A percentile compares a stretch with the other conserved stretches of the same genome.
Conservation (phyloP, 1,140 invertebrate genomes). For the Drosophila suzukii region DNA sequence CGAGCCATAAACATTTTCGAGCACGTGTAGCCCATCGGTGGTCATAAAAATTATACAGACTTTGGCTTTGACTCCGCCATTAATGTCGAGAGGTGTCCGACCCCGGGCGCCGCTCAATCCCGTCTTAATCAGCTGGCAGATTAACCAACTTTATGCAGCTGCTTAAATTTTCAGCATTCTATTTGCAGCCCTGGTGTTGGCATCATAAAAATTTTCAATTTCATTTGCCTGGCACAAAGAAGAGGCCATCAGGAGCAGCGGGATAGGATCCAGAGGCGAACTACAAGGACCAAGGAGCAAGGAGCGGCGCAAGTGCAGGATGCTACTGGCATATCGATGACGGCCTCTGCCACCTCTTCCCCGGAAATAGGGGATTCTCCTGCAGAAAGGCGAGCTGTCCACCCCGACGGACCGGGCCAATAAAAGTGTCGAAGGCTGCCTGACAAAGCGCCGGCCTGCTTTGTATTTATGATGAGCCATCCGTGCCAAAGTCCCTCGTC, state of each 20-base stretch:
- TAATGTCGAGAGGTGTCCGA: slow-evolving; percentile 54
- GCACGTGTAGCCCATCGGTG: slow-evolving; percentile 52
- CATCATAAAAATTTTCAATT: slow-evolving; percentile 82
- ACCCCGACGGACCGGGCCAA: slow-evolving; percentile 63
- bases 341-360: slow-evolving; percentile 27
- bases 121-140: slow-evolving; percentile 70
- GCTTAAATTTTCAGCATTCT: slow-evolving; percentile 75
- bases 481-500: slow-evolving; percentile 49
- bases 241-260: neutral
- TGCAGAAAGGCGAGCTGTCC: slow-evolving; percentile 1
- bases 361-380: slow-evolving; percentile 13
- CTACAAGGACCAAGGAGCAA: slow-evolving; percentile 4
- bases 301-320: slow-evolving; percentile 43
- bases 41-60: slow-evolving; percentile 74
- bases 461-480: slow-evolving; percentile 78
- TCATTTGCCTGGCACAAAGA: slow-evolving; percentile 74
- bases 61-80: slow-evolving; percentile 46
- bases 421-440: slow-evolving; percentile 73
- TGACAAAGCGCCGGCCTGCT: slow-evolving; percentile 75
- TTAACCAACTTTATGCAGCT: slow-evolving; percentile 77
- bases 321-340: slow-evolving; percentile 72
- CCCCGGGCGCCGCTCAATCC: slow-evolving; percentile 27
- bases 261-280: neutral
- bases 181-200: slow-evolving; percentile 31
- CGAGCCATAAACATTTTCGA: slow-evolving; percentile 52